Base-by-base conservation (phyloP, 2,888 invertebrate genomes). In the Xylota segnis region DNA sequence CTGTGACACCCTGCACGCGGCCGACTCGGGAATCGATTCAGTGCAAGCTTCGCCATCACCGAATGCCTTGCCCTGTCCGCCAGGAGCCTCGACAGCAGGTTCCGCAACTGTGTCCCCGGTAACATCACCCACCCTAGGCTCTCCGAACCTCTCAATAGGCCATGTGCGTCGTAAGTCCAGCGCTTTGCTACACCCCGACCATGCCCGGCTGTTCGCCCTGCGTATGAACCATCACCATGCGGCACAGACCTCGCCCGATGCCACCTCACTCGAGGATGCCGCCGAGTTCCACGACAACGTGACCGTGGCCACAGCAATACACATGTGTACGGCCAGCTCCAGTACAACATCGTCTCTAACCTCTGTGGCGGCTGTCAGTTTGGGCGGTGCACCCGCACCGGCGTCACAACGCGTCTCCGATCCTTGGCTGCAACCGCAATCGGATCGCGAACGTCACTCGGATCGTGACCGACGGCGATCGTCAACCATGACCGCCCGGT, bases 11-110 rank as follows among this genome's bases (percentile, higher is more conserved):
- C 90, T 92, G 87, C 93, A 94, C 88, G 93, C 93, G 61, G 94
- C 94, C 88, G 95, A 96, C 90, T 95, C 95, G 16, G 95, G 95
- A 81, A 96, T 95, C 90, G 95, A 95, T 88, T 95, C 95, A 12
- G 94, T 95, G 84, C 95, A 95, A 93, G 95, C 95, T 88, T 94
- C 94, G 45, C 94, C 94, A 5, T 93, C 93, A 68, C 94, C 94
- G 12, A 93, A 92, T 83, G 92, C 92, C 45, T 90, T 92, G 83
- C 90, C 90, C n/a, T 90, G 91, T 7, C 91, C 92, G 12, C 92
- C 91, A 34, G 92, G 91, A 5, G 88, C 88, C 0, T 59, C 84
- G 45, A 88, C 89, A 10, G 89, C 90, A n/a, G 91, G 91, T 34
- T 92, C 93, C 50, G 90, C 91, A 34, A 89, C 91, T 58, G 90